phyloP scores from a whole-genome alignment of 2,888 invertebrate genomes.

The Agriopis marginaria region DNA sequence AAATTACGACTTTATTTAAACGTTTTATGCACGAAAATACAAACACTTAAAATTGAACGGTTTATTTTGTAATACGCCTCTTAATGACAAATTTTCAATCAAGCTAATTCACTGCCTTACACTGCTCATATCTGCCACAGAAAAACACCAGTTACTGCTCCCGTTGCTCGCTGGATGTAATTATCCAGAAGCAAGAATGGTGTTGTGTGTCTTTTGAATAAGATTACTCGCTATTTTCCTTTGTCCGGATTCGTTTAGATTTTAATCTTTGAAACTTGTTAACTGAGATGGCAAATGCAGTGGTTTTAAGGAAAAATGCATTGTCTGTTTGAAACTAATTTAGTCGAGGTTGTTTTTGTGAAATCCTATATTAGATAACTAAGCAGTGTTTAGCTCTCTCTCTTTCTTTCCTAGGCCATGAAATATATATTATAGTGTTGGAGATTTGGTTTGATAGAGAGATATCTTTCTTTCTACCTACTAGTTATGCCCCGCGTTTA shows the following conservation, averaged over 20 bases:
- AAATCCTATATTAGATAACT: background rate
- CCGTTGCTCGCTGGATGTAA: constrained; percentile 29
- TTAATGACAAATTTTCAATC: background rate
- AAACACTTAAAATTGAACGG: no score
- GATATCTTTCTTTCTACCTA: no score
- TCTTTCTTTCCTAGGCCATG: no score
- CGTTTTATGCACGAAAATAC: no score
- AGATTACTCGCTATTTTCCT: constrained; percentile 30
- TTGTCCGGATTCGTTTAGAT: constrained; percentile 39
- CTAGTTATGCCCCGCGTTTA: no score
- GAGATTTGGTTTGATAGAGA: no score
- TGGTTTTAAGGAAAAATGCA: constrained; percentile 15
- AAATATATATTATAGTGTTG: no score
- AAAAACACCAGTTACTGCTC: constrained; percentile 9
- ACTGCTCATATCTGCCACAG: constrained; percentile 9
- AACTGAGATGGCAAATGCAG: constrained; percentile 22
- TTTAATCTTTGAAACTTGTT: constrained; percentile 37
- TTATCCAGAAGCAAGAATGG: constrained; percentile 36
- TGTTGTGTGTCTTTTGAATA: constrained; percentile 37
- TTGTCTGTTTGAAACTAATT: constrained; percentile 15
- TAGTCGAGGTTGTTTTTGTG: background rate
- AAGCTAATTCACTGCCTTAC: constrained; percentile 1
- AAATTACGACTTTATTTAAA: no score
- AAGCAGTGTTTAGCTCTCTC: no score
- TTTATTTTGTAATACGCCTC: no score